Base-by-base conservation (phyloP, 2,113 vertebrate genomes). In the Zosterops lateralis region DNA sequence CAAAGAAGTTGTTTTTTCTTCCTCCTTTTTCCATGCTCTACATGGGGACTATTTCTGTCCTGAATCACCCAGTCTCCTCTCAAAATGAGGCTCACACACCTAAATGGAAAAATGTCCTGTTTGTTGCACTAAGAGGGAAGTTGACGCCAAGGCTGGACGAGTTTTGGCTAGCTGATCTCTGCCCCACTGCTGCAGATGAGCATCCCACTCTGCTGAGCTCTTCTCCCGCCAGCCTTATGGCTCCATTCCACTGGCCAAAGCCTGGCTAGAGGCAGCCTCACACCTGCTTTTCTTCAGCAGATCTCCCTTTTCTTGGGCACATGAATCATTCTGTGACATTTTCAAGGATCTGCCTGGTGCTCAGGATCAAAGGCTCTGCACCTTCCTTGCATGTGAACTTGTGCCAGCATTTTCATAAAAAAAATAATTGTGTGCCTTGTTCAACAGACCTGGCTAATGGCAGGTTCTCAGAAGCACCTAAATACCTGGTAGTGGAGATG, bases 401-500 rank as follows among this genome's bases (percentile, higher is more conserved):
- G 2, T 90, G 95, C 94, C 96, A 96, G 85, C 1, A 0, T 91
- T 94, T 97, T 94, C 87, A 67, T 84, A 36, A 89, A 83, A 85
- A 91, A 86, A 95, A 85, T 61, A 92, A 81, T 78, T 81, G 79
- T 60, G 78, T 83, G 45, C 65, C 92, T 75, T 88, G 75, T 80
- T 92, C 65, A 75, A 60, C 50, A 83, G 85, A 93, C 76, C 91
- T 96, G 95, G 75, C 57, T 96, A 96, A 97, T 95, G 93, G 92
- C 94, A 96, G 95, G 93, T 94, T 97, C 89, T 91, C 64, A 96
- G 79, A 91, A 92, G 70, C 91, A 94, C 81, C 90, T 96, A 94
- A 96, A 90, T 92, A 93, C 91, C 93, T 96, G 90, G 77, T 96
- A 90, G 87, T 4, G 5, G 77, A 92, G 57, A 70, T 92, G 89